Percentiles rank a stretch among this genome's conserved stretches.
phyloP scores from a whole-genome alignment of 1,140 invertebrate species.

The Drusus annulatus region DNA sequence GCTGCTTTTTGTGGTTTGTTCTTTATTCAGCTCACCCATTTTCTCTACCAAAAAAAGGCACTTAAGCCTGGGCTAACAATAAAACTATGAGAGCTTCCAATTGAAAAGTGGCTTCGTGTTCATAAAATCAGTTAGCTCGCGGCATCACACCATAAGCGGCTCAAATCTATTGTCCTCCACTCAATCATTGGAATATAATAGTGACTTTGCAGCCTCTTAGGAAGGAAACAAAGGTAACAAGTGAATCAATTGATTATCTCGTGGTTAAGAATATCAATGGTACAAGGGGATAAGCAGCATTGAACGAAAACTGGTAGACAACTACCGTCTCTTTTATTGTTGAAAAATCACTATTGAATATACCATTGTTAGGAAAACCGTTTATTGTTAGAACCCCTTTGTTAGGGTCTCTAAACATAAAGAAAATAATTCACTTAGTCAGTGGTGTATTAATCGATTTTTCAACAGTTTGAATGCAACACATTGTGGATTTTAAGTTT shows the following conservation, averaged over 20 bases:
- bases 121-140: conserved; percentile 20
- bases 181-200: conserved; percentile 23
- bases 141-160: conserved; percentile 16
- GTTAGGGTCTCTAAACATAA: conserved; percentile 7
- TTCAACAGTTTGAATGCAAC: not conserved
- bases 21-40: not conserved
- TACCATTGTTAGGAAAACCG: conserved; percentile 3
- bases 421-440: conserved; percentile 8
- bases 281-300: not conserved
- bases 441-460: conserved; percentile 16
- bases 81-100: too few species aligned
- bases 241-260: conserved; percentile 34
- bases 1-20: not conserved
- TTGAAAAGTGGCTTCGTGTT: not conserved
- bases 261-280: conserved; percentile 26
- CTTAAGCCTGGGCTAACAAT: too few species aligned
- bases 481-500: not conserved
- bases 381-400: conserved; percentile 26
- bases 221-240: conserved; percentile 28
- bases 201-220: not conserved
- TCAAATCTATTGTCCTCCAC: conserved; percentile 7
- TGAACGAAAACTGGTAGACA: conserved; percentile 10
- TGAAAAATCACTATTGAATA: conserved; percentile 33
- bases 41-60: conserved; percentile 5
- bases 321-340: conserved; percentile 8